phyloP scores from a whole-genome alignment of 2,797 vertebrate species.

The Acanthurus leucopareius region DNA sequence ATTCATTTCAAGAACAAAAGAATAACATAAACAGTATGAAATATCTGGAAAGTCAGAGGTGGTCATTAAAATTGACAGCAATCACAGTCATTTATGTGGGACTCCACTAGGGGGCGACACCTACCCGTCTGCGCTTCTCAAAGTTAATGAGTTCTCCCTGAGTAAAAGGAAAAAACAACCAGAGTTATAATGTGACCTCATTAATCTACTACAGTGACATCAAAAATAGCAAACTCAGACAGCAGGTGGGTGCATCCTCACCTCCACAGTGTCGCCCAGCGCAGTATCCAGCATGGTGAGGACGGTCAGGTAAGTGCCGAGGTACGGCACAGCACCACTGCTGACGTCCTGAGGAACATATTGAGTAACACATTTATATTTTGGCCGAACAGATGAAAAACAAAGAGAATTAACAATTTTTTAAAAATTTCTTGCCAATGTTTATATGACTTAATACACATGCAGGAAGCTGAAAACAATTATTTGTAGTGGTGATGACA shows the following conservation, averaged over 20 bases:
- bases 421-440: too few species aligned
- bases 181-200: background rate
- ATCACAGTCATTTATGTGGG: background rate
- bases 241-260: conserved; percentile 50
- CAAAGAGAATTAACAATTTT: too few species aligned
- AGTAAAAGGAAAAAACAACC: conserved; percentile 11
- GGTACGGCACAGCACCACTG: conserved; percentile 89
- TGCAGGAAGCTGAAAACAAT: too few species aligned
- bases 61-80: background rate
- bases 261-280: conserved; percentile 88
- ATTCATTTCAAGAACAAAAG: background rate
- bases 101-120: conserved; percentile 71
- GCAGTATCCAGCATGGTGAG: conserved; percentile 95
- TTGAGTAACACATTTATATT: background rate
- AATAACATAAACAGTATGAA: background rate
- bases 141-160: conserved; percentile 93
- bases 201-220: background rate
- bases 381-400: too few species aligned
- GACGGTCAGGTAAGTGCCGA: conserved; percentile 93
- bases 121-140: conserved; percentile 92
- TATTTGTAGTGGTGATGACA: background rate
- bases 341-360: conserved; percentile 59
- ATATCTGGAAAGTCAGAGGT: background rate
- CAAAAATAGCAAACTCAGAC: background rate
- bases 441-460: too few species aligned